phyloP scores from a whole-genome alignment of 2,797 vertebrate species.

The Callimico goeldii region DNA sequence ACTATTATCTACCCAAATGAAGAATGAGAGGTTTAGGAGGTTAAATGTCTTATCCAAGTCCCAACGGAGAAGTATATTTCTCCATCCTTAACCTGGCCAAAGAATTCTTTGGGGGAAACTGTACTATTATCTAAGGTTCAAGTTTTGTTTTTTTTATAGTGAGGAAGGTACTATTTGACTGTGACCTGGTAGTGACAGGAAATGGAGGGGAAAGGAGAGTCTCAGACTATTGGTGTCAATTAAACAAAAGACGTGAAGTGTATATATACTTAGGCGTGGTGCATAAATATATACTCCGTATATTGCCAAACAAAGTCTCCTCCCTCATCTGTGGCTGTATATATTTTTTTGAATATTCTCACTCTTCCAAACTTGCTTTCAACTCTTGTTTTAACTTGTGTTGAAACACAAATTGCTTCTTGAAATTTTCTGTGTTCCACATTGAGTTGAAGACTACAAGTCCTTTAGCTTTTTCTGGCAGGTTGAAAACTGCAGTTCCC shows the following conservation, averaged over 20 bases:
- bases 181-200: background rate
- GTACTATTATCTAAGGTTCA: background rate
- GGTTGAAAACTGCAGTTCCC: background rate
- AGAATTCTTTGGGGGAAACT: background rate
- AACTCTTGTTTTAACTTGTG: background rate
- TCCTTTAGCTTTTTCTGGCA: background rate
- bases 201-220: background rate
- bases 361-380: background rate
- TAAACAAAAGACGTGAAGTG: background rate
- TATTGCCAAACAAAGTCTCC: background rate
- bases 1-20: background rate
- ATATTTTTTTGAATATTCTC: background rate
- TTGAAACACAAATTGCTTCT: background rate
- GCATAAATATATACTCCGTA: background rate
- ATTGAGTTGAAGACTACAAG: background rate
- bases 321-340: background rate
- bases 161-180: background rate
- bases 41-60: background rate
- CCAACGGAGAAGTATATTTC: background rate
- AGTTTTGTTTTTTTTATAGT: background rate
- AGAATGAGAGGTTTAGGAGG: background rate
- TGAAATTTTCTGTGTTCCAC: background rate
- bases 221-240: background rate
- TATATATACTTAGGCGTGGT: background rate
- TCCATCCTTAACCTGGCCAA: background rate